Evolutionary conservation across 2,888 invertebrate genomes (phyloP), one percentile per base, ranked within the genome.

Genomic region (Galeruca laticollis): DNA sequence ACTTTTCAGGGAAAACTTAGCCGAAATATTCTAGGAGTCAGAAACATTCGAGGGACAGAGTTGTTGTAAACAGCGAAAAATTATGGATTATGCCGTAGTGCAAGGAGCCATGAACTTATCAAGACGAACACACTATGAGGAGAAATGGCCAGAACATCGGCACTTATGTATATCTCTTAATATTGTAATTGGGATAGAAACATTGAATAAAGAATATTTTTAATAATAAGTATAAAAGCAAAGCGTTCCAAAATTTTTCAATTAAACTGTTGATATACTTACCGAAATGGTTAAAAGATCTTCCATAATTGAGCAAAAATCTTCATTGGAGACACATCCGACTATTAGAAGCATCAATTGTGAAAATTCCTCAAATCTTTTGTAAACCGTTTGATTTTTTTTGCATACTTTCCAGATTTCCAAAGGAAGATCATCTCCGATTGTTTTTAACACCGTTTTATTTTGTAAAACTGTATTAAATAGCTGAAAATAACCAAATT

Each of bases 391-490:
- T 9, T 33, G 65, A 35, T 75, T 71, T 10, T 63, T 68, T 72
- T 77, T 77, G 33, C 75, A 76, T n/a, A 69, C 66, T 68, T 80
- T 79, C 77, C 80, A 83, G 20, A 78, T 73, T 68, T 78, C 76
- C 40, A 80, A 64, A n/a, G 79, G 74, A 20, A 82, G 74, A 68
- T 81, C 78, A 35, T 78, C 78, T 11, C 76, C 68, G 8, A 80
- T 15, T 20, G 67, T 52, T 65, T 77, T 73, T 31, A 80, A 61
- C 74, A 79, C 74, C 4, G 77, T 64, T 75, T 82, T 83, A 67
- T 84, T 79, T 56, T 80, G 76, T 52, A 85, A 72, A 61, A 84
- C 70, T 10, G 82, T 80, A 20, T 73, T 77, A 66, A 84, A 82
- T 47, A 85, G 73, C 13, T 77, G 60, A 33, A 82, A 71, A 70